A percentile compares a stretch with the other conserved stretches of the same genome.
Conservation (phyloP, 2,113 vertebrate genomes). For the Blennius ocellaris region DNA sequence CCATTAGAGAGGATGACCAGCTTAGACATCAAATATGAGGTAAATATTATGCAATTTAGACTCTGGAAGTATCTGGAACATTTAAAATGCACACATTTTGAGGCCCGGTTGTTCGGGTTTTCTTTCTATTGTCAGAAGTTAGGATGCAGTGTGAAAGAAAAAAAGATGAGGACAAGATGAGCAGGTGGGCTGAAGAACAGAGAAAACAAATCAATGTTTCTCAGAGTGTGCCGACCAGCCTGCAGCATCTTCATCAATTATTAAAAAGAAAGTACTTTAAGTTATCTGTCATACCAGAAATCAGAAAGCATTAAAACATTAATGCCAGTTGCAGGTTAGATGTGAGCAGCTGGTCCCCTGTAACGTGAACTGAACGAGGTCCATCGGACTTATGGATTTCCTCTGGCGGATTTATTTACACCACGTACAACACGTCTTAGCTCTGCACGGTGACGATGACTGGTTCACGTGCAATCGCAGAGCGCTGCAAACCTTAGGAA, state of each 20-base stretch:
- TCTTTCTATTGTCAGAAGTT: slow-evolving; percentile 16
- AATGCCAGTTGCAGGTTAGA: not conserved
- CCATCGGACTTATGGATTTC: slow-evolving; percentile 20
- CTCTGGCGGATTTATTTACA: slow-evolving; percentile 1
- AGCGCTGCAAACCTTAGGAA: too few relatives aligned
- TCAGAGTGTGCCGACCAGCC: slow-evolving; percentile 29
- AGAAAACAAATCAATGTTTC: slow-evolving; percentile 54
- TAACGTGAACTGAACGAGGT: too few relatives aligned
- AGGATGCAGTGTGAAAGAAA: not conserved
- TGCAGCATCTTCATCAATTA: slow-evolving; percentile 53
- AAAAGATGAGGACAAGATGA: slow-evolving; percentile 6
- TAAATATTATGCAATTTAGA: too few relatives aligned
- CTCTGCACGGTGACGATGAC: too few relatives aligned
- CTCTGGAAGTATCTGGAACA: too few relatives aligned
- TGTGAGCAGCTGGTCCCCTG: not conserved
- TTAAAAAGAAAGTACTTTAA: slow-evolving; percentile 56
- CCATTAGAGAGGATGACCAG: too few relatives aligned
- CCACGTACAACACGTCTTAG: not conserved
- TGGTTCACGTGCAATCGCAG: too few relatives aligned
- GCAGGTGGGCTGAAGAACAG: slow-evolving; percentile 5
- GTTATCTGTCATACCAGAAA: slow-evolving; percentile 38
- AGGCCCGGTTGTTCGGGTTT: too few relatives aligned
- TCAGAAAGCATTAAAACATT: slow-evolving; percentile 41
- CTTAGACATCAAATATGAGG: too few relatives aligned
- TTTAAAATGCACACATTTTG: too few relatives aligned